These are phyloP conservation scores for Falco berigora DNA, from an alignment of 2,797 vertebrate genomes.

Conservation along the genomic window DNA sequence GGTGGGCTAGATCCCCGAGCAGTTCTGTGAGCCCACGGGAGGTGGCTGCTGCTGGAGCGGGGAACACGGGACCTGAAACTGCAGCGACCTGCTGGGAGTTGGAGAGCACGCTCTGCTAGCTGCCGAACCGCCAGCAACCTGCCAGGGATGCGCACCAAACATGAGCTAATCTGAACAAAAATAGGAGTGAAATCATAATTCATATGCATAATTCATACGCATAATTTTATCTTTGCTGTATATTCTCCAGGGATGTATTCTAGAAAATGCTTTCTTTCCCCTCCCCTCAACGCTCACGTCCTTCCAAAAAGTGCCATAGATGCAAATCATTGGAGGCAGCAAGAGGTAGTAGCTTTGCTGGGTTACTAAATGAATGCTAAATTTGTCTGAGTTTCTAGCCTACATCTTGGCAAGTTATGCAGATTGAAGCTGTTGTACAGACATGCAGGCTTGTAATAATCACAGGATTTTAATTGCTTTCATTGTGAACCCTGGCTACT, in stretches of 20 bases:
- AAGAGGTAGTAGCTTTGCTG: conserved; percentile 20
- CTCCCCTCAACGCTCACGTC: background rate
- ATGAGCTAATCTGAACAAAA: conserved; percentile 66
- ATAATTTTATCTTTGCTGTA: conserved; percentile 46
- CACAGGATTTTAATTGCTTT: conserved; percentile 45
- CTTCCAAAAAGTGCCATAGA: conserved; percentile 30
- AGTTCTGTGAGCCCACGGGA: background rate
- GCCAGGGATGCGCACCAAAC: conserved; percentile 54
- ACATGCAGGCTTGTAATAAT: background rate
- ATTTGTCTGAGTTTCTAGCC: conserved; percentile 35
- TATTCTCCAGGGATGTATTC: conserved; percentile 34
- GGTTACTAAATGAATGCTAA: conserved; percentile 28
- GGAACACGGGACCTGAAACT: background rate
- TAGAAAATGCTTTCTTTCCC: conserved; percentile 42
- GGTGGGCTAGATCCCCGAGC: background rate
- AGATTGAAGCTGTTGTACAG: conserved; percentile 7
- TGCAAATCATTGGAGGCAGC: conserved; percentile 25
- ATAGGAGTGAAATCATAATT: conserved; percentile 66
- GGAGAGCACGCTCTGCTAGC: background rate
- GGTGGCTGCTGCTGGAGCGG: background rate
- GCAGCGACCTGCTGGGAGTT: background rate
- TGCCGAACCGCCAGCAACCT: background rate
- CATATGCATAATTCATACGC: conserved; percentile 66
- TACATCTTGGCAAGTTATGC: background rate
- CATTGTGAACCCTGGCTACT: conserved; percentile 17